Evolutionary conservation across 2,797 vertebrate genomes (phyloP).

Genomic region (Fundulus diaphanus): DNA sequence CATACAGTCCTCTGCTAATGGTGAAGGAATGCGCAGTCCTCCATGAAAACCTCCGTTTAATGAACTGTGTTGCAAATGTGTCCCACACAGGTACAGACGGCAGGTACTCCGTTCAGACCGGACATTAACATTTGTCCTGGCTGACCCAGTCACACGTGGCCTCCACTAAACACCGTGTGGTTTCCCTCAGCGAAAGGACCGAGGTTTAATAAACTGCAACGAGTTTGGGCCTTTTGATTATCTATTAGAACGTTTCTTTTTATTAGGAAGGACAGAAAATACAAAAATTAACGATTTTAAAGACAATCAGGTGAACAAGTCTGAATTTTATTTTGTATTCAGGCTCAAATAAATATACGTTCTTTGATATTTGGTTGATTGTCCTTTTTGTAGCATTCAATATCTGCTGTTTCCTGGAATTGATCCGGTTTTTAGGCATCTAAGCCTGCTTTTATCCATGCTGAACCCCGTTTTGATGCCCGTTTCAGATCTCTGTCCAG

Average conservation of each 20-base stretch:
- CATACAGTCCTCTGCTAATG: constrained; percentile 40
- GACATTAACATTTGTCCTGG: constrained; percentile 5
- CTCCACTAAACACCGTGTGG: too few relatives aligned
- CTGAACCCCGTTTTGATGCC: neutral
- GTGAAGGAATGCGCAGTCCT: constrained; percentile 66
- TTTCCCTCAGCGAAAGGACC: too few relatives aligned
- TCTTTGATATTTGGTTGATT: neutral
- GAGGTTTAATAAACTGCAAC: neutral
- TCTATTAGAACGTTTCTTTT: neutral
- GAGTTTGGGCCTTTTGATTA: neutral
- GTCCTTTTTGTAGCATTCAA: neutral
- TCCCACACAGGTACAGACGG: constrained; percentile 47
- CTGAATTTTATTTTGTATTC: neutral
- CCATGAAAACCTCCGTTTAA: constrained; percentile 52
- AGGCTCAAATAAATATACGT: neutral
- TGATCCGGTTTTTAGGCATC: neutral
- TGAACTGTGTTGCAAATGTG: constrained; percentile 41
- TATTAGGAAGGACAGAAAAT: neutral
- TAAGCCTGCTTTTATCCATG: neutral
- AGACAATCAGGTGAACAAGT: neutral
- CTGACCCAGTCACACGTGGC: neutral
- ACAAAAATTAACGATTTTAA: neutral
- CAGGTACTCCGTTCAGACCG: constrained; percentile 43
- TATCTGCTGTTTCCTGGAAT: neutral
- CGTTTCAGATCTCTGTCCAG: neutral